Evolutionary conservation across 2,113 vertebrate genomes (phyloP), one percentile per base, ranked within the genome.

Genomic region (Forbesichthys papilliferus): DNA sequence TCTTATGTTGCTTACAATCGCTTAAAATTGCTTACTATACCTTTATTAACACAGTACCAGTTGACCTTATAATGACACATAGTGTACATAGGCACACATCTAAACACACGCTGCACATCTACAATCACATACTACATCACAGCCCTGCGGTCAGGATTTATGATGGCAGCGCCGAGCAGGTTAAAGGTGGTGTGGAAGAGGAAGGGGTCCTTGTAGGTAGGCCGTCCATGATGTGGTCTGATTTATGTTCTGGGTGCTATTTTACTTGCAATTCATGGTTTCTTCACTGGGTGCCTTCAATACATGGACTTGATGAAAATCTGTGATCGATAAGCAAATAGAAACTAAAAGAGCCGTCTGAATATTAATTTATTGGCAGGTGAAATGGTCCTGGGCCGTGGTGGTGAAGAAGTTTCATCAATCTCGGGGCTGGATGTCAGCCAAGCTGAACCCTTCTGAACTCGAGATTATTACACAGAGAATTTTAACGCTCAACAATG

Each of bases 271-370:
- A 93, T 90, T 90, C 79, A 91, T 77, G 61, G 48, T 59, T 63
- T 75, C 71, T 36, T 27, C 27, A 27, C 75, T 47, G 77, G 77
- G 64, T 87, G 82, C 77, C 79, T 73, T 90, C 82, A 87, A 64
- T 77, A 72, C 66, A 70, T 66, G 77, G 65, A 77, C 85, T 61
- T 88, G 89, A 93, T 92, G 86, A 88, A 90, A 88, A 89, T 84
- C 82, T 83, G 11, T 7, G 77, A 91, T 93, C 91, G 73, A 91
- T 93, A 90, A 88, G 81, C 77, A 87, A 84, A 90, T 86, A 61
- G 78, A 68, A 79, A 70, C 74, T 73, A 73, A 85, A 84, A 83
- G 76, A 79, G 64, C 71, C 59, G 81, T 63, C 53, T 4, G 60
- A 68, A 75, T 69, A 63, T 77, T 82, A 73, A 89, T 86, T 88